Conservation (phyloP, 2,888 invertebrate species). For the Chaitophorus viminalis region DNA sequence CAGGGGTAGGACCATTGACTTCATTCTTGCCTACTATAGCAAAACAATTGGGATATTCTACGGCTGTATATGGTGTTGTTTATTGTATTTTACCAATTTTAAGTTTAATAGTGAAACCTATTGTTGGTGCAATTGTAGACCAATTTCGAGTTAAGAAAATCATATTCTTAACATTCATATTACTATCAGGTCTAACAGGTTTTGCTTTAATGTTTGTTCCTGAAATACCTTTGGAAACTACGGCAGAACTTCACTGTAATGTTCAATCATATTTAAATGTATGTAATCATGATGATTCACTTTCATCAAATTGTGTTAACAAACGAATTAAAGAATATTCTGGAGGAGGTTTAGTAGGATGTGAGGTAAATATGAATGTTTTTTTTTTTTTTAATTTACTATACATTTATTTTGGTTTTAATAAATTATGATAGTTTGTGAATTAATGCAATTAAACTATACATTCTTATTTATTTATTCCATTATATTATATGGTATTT, state of each 20-base stretch:
- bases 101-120: conserved; percentile 82
- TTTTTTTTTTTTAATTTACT: neutral
- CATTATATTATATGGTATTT: neutral
- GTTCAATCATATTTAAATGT: conserved; percentile 33
- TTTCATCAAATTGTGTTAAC: conserved; percentile 16
- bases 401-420: neutral
- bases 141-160: conserved; percentile 78
- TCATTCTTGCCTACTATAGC: conserved; percentile 78
- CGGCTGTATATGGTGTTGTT: conserved; percentile 80
- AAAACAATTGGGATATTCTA: conserved; percentile 83
- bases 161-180: conserved; percentile 70
- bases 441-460: neutral
- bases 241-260: conserved; percentile 26
- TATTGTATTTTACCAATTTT: conserved; percentile 82
- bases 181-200: conserved; percentile 42
- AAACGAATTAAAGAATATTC: conserved; percentile 7
- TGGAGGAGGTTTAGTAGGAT: neutral
- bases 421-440: no score
- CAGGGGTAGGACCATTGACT: conserved; percentile 87
- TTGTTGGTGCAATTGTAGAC: conserved; percentile 84
- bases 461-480: neutral
- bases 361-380: conserved; percentile 36
- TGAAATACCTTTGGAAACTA: conserved; percentile 24
- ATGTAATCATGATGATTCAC: neutral
- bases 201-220: conserved; percentile 54